A percentile compares a stretch with the other conserved stretches of the same genome.
Conservation (phyloP, 2,888 invertebrate species). For the Catocala nupta region DNA sequence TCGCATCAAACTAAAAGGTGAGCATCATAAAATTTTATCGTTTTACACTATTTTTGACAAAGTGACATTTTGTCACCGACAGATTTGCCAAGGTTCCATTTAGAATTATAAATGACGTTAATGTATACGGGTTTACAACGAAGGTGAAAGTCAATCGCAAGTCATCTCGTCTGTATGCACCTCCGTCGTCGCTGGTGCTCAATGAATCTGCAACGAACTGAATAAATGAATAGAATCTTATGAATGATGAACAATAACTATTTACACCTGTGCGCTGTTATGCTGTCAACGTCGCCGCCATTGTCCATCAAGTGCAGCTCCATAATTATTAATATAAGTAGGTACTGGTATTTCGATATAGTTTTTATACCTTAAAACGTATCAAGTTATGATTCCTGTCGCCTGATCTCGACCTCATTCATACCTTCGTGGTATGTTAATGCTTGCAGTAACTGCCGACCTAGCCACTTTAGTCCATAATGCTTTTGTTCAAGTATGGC, state of each 20-base stretch:
- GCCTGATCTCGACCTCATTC: conserved; percentile 26
- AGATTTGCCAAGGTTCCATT: conserved; percentile 37
- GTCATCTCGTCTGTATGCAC: conserved; percentile 64
- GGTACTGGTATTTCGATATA: background rate
- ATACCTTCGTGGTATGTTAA: conserved; percentile 33
- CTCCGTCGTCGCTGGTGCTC: conserved; percentile 53
- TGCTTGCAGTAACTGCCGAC: conserved; percentile 39
- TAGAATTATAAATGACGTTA: conserved; percentile 57
- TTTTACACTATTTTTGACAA: conserved; percentile 29
- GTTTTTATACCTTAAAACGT: conserved; percentile 24
- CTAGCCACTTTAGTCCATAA: conserved; percentile 35
- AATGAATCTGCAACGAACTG: conserved; percentile 57
- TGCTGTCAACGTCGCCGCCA: conserved; percentile 16
- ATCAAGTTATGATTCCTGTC: conserved; percentile 30
- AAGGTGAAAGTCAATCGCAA: conserved; percentile 68
- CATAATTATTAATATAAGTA: background rate
- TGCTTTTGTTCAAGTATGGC: conserved; percentile 48
- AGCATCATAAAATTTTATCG: conserved; percentile 36
- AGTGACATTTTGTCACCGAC: conserved; percentile 26
- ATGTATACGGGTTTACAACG: conserved; percentile 59
- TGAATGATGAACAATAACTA: conserved; percentile 50
- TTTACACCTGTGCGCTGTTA: conserved; percentile 23
- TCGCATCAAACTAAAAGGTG: conserved; percentile 53
- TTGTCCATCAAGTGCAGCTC: conserved; percentile 14
- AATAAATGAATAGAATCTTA: conserved; percentile 60